phyloP scores from a whole-genome alignment of 2,888 invertebrate genomes.

The Tubiluchus corallicola region DNA sequence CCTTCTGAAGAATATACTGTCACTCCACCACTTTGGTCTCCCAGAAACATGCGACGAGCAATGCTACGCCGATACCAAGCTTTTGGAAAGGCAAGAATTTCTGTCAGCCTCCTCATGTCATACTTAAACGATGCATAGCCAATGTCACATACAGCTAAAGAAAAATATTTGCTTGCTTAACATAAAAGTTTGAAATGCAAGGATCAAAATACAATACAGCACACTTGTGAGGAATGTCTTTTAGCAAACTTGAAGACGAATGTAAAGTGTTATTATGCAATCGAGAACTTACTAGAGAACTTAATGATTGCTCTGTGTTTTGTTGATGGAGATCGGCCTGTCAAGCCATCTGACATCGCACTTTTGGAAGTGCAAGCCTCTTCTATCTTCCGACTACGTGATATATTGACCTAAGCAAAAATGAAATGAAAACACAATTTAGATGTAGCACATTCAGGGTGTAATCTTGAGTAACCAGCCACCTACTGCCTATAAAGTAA shows the following conservation, averaged over 20 bases:
- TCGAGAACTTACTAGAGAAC: slow-evolving; percentile 53
- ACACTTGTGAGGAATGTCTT: too few relatives aligned
- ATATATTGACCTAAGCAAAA: too few relatives aligned
- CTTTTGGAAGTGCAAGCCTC: too few relatives aligned
- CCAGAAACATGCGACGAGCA: slow-evolving; percentile 73
- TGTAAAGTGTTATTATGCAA: neutral
- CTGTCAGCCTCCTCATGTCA: slow-evolving; percentile 88
- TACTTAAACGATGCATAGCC: slow-evolving; percentile 60
- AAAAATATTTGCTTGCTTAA: neutral
- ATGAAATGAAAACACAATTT: too few relatives aligned
- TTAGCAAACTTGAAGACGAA: slow-evolving; percentile 6
- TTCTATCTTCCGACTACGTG: slow-evolving; percentile 70
- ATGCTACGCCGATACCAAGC: slow-evolving; percentile 94
- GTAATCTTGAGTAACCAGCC: too few relatives aligned
- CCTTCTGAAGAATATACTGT: too few relatives aligned
- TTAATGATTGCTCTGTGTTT: slow-evolving; percentile 51
- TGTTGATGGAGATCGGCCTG: neutral
- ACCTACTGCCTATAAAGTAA: too few relatives aligned
- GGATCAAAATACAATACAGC: too few relatives aligned
- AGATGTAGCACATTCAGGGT: too few relatives aligned
- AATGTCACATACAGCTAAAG: slow-evolving; percentile 69
- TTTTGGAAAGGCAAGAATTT: slow-evolving; percentile 91
- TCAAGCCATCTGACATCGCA: too few relatives aligned
- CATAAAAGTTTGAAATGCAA: too few relatives aligned
- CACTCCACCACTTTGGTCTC: slow-evolving; percentile 64